Evolutionary conservation across 2,113 vertebrate genomes (phyloP).

Genomic region (Eulemur rufifrons): DNA sequence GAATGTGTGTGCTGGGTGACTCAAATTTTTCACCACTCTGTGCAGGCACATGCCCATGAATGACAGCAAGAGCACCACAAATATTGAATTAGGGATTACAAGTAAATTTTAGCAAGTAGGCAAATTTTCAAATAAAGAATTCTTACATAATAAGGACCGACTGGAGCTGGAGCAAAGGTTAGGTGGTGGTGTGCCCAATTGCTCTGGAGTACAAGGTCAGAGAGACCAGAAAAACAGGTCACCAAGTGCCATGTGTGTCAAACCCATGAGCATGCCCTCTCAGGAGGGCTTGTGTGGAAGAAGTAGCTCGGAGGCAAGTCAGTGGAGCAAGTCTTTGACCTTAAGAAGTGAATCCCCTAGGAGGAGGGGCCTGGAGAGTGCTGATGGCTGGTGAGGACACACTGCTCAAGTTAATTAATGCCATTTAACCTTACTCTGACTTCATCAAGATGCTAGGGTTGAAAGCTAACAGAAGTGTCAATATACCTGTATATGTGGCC

Average conservation of each 20-base stretch:
- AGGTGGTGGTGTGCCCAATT: not conserved
- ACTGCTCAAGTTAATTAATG: not conserved
- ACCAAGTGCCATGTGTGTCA: not conserved
- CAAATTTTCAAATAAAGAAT: not conserved
- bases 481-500: not conserved
- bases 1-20: not conserved
- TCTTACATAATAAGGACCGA: not conserved
- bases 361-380: not conserved
- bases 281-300: no score
- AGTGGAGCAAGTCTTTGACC: not conserved
- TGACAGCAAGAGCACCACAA: not conserved
- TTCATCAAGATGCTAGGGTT: not conserved
- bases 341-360: not conserved
- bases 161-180: not conserved
- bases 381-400: not conserved
- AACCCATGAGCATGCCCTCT: not conserved
- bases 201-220: not conserved
- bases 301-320: not conserved
- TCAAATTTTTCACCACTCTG: not conserved
- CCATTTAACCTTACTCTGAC: not conserved
- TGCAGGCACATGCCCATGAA: accelerated
- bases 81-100: not conserved
- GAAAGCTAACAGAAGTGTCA: not conserved
- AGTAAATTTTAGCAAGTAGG: not conserved
- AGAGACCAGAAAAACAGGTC: not conserved